A percentile compares a stretch with the other conserved stretches of the same genome.
These are phyloP conservation scores for Phalacrocorax carbo DNA, from an alignment of 2,113 vertebrate species.

Conservation along the genomic window DNA sequence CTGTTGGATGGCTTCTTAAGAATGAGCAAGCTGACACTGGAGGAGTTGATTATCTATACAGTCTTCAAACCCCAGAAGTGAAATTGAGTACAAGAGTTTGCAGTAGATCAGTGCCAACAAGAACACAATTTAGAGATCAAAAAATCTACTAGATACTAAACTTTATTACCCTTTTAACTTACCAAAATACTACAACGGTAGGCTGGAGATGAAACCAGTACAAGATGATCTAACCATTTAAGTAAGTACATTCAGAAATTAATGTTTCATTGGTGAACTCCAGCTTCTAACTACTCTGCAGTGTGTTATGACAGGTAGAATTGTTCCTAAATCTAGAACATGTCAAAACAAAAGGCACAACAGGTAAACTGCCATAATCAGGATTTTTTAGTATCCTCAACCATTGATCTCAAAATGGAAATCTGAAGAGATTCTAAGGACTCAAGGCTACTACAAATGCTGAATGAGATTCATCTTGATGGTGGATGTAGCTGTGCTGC, in stretches of 20 bases:
- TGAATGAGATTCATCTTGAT: neutral
- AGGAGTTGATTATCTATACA: neutral
- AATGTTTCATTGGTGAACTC: neutral
- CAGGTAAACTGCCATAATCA: neutral
- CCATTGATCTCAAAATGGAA: neutral
- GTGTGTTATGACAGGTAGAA: neutral
- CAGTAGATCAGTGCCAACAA: neutral
- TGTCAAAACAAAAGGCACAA: neutral
- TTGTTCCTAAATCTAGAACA: neutral
- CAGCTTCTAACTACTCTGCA: neutral
- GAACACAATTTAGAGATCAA: neutral
- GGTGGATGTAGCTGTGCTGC: neutral
- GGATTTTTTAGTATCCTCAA: neutral
- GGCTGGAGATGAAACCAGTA: neutral
- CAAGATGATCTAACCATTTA: neutral
- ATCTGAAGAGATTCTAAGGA: neutral
- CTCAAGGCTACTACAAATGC: neutral
- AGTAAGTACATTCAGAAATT: neutral
- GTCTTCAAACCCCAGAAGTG: neutral
- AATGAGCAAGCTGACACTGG: neutral
- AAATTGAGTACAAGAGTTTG: neutral
- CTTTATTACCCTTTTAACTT: neutral
- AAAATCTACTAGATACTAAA: neutral
- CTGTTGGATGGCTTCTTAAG: neutral
- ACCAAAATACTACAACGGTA: neutral